These are phyloP conservation scores for Hippocampus zosterae DNA, from an alignment of 2,113 vertebrate genomes.

Conservation along the genomic window DNA sequence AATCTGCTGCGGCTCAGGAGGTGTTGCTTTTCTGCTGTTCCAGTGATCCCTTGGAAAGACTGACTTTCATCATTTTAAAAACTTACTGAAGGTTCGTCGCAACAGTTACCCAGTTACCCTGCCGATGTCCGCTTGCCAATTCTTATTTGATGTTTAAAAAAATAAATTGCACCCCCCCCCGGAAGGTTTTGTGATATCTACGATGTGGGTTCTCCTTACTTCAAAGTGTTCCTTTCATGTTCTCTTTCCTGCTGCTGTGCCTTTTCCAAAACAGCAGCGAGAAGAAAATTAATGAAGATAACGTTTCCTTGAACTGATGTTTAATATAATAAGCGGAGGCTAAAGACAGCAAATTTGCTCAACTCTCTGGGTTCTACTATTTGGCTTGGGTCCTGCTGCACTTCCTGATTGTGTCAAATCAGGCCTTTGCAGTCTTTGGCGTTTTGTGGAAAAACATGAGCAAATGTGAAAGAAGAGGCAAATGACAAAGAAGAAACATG, in stretches of 20 bases:
- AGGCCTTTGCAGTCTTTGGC: not conserved
- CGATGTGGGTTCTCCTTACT: not conserved
- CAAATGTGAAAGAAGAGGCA: slow-evolving; percentile 21
- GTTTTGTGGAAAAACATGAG: slow-evolving; percentile 9
- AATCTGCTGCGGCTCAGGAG: not conserved
- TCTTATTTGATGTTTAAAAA: slow-evolving; percentile 7
- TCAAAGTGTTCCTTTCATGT: slow-evolving; percentile 17
- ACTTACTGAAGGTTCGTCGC: not conserved
- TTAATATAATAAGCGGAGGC: slow-evolving; percentile 10
- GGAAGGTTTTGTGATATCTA: slow-evolving; percentile 5
- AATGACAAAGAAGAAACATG: slow-evolving; percentile 31
- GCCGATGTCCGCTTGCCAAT: not conserved
- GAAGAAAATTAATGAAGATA: slow-evolving; percentile 13
- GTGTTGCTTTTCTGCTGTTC: not conserved
- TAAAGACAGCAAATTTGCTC: slow-evolving; percentile 8
- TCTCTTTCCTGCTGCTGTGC: not conserved
- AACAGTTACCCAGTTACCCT: not conserved
- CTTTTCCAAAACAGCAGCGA: not conserved
- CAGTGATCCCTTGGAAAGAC: not conserved
- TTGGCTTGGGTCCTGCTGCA: slow-evolving; percentile 3
- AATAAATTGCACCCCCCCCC: not conserved
- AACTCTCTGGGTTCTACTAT: slow-evolving; percentile 16
- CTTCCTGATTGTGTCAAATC: slow-evolving; percentile 2
- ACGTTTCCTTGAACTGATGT: slow-evolving; percentile 8
- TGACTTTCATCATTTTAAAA: not conserved